Evolutionary conservation across 2,888 invertebrate species (phyloP).

Genomic region (Parelbella ahira): DNA sequence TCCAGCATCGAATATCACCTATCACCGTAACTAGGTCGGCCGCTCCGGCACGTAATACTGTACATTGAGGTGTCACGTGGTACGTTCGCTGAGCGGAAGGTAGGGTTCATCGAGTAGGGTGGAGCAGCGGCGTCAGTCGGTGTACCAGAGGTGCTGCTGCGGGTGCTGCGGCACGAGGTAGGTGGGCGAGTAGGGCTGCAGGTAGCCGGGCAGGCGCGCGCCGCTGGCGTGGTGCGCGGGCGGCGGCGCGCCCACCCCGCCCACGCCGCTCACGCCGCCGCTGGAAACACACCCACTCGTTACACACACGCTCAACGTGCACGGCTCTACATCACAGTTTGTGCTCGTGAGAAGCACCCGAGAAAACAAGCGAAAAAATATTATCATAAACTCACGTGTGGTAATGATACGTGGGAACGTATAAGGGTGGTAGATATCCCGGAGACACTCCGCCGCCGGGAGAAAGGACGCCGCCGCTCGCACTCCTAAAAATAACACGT

Average conservation of each 20-base stretch:
- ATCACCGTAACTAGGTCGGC: too few relatives aligned
- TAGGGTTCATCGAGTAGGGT: too few relatives aligned
- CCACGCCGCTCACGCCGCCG: constrained; percentile 76
- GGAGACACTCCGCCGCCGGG: constrained; percentile 74
- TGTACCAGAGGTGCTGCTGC: constrained; percentile 34
- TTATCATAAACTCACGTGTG: constrained; percentile 59
- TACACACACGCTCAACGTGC: not conserved
- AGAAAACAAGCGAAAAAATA: too few relatives aligned
- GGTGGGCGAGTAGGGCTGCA: constrained; percentile 73
- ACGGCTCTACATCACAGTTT: not conserved
- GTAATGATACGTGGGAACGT: constrained; percentile 75
- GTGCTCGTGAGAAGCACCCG: too few relatives aligned
- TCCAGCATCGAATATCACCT: too few relatives aligned
- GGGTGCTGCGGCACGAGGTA: constrained; percentile 60
- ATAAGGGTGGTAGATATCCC: constrained; percentile 63
- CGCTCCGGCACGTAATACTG: too few relatives aligned
- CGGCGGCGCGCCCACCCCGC: constrained; percentile 87
- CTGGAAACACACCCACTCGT: constrained; percentile 38
- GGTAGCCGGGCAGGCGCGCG: constrained; percentile 69
- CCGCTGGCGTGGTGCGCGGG: constrained; percentile 92
- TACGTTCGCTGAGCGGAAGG: too few relatives aligned
- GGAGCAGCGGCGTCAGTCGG: too few relatives aligned
- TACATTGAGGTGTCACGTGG: too few relatives aligned
- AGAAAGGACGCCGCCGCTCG: constrained; percentile 67
- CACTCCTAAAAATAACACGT: constrained; percentile 40